Percentiles rank a stretch among this genome's conserved stretches.
Conservation (phyloP, 2,888 invertebrate genomes). For the Spatulosminthurus flaviceps region DNA sequence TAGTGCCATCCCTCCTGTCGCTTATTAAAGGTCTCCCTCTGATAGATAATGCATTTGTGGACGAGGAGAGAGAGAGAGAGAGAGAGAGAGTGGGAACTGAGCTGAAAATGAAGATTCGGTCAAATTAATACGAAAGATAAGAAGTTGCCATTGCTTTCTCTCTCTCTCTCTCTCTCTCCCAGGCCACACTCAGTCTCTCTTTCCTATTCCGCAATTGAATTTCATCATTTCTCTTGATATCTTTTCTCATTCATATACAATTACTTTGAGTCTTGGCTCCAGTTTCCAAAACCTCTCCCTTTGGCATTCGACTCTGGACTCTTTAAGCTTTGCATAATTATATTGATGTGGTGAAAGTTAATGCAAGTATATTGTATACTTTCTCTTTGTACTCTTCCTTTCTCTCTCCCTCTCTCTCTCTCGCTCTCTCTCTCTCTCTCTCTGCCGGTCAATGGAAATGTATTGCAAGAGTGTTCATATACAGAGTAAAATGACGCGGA, state of each 20-base stretch:
- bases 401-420: too few species aligned
- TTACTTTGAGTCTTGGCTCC: slow-evolving; percentile 11
- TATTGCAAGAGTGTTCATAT: too few species aligned
- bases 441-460: too few species aligned
- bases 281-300: background rate
- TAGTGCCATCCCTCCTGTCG: too few species aligned
- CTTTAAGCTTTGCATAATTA: background rate
- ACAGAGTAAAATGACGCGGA: too few species aligned
- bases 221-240: background rate
- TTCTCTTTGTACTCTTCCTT: background rate
- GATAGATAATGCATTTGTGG: background rate
- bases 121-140: slow-evolving; percentile 25
- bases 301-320: background rate
- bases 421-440: too few species aligned
- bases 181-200: background rate
- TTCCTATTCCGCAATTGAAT: slow-evolving; percentile 1
- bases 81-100: background rate
- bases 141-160: background rate
- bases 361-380: background rate
- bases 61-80: background rate
- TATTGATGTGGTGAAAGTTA: slow-evolving; percentile 13
- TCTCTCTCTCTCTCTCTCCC: background rate
- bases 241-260: background rate
- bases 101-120: slow-evolving; percentile 14
- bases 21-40: background rate